phyloP scores from a whole-genome alignment of 2,888 invertebrate species.

The Cecidostiba fungosa region DNA sequence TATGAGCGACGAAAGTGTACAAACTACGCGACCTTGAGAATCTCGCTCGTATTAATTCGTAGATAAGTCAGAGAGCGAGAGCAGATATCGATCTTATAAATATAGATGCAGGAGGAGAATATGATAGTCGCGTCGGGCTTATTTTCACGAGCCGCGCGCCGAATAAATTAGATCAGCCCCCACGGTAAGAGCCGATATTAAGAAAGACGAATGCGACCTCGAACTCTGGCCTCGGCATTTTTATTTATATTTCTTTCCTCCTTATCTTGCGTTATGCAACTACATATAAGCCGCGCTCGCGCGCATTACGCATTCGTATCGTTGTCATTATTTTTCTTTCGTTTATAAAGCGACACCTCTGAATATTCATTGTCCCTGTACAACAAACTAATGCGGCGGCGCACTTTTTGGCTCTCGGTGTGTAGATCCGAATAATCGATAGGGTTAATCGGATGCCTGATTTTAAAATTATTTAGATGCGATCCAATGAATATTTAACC shows the following conservation, averaged over 20 bases:
- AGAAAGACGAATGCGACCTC: slow-evolving; percentile 42
- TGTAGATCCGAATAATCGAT: slow-evolving; percentile 52
- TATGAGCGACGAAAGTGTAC: not conserved
- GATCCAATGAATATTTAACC: slow-evolving; percentile 29
- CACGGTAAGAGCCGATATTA: slow-evolving; percentile 38
- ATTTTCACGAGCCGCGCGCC: slow-evolving; percentile 1
- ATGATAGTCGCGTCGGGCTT: slow-evolving; percentile 7
- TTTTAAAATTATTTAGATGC: slow-evolving; percentile 22
- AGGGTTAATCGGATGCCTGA: slow-evolving; percentile 41
- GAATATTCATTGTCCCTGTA: slow-evolving; percentile 61
- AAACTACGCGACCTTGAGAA: not conserved
- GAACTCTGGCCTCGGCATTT: slow-evolving; percentile 57
- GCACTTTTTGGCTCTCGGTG: slow-evolving; percentile 41
- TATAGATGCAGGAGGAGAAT: slow-evolving; percentile 68
- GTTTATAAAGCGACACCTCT: not conserved
- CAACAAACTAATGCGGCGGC: slow-evolving; percentile 43
- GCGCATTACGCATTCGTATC: not conserved
- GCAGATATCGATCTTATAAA: slow-evolving; percentile 74
- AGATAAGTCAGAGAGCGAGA: slow-evolving; percentile 17
- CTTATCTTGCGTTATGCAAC: slow-evolving; percentile 56
- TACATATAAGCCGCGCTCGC: too few relatives aligned
- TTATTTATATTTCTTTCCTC: slow-evolving; percentile 40
- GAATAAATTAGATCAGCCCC: slow-evolving; percentile 38
- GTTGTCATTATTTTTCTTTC: slow-evolving; percentile 42
- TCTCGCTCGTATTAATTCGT: slow-evolving; percentile 51